Base-by-base conservation (phyloP, 2,797 vertebrate species). In the Tenualosa thibaudeaui region DNA sequence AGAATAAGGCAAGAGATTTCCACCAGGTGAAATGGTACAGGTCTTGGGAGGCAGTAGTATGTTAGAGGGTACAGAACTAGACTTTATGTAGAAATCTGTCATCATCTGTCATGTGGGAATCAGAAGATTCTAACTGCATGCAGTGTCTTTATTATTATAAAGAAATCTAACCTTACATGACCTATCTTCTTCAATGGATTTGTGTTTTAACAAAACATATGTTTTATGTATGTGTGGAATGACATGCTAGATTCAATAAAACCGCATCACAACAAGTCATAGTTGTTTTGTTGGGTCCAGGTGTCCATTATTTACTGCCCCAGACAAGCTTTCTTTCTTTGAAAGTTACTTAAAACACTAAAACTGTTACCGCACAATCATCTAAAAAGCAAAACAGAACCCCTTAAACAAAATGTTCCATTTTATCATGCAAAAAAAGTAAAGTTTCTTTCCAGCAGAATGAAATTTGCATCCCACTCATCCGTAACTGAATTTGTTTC, bases 121-220 rank as follows among this genome's bases (percentile, higher is more conserved):
- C 4, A 43, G 71, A 78, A 5, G 71, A 19, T 49, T 78, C 17
- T 78, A 19, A 6, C 37, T 78, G 71, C 37, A 43, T 78, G 71
- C 37, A 78, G 46, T 9, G 46, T 78, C 71, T 78, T 46, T 46
- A 46, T 43, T 46, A 78, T 75, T 43, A 43, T 78, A 5, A 46
- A 46, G 71, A 78, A 15, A 46, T 78, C 31, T 31, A 68, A 31
- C n/a, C 26, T 15, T 65, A 26, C 15, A 71, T 71, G 26, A 56
- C 60, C 2, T 37, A 5, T 43, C 50, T 51, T 17, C 68, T 75
- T 75, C 68, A 75, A 43, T 68, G 26, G 31, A 31, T 68, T 68
- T 68, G 62, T 68, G 62, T 68, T 71, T 71, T 71, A 71, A 71
- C 65, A 71, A 71, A 71, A 40, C 26, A 37, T 37, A 62, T 62